phyloP scores from a whole-genome alignment of 2,888 invertebrate species.

The Andricus quercusramuli region DNA sequence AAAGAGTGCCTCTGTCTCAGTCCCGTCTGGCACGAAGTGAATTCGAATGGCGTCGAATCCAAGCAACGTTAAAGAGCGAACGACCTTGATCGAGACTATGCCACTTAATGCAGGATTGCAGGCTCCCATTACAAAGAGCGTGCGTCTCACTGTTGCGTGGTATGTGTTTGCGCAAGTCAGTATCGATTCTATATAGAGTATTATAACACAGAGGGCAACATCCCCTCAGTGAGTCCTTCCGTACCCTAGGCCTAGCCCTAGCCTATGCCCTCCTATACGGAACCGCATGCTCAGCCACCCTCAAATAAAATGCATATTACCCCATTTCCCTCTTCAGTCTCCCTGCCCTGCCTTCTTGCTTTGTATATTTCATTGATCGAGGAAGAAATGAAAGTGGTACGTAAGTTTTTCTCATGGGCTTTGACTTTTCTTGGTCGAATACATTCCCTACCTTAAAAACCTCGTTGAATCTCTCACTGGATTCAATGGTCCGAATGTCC shows the following conservation, averaged over 20 bases:
- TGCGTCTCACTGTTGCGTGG: constrained; percentile 42
- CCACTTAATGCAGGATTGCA: constrained; percentile 41
- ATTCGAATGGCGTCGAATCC: constrained; percentile 59
- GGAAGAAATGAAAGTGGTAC: not conserved
- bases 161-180: constrained; percentile 39
- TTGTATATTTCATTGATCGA: constrained; percentile 26
- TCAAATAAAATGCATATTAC: constrained; percentile 42
- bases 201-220: not conserved
- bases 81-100: constrained; percentile 62
- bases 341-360: not conserved
- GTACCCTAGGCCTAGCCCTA: too few species aligned
- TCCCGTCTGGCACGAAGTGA: constrained; percentile 47
- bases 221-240: constrained; percentile 47
- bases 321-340: constrained; percentile 11
- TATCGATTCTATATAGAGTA: constrained; percentile 49
- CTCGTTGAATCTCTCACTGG: not conserved
- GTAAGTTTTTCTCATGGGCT: not conserved
- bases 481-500: constrained; percentile 15
- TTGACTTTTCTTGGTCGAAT: not conserved
- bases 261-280: not conserved
- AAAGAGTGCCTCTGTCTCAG: not conserved
- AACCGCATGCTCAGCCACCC: constrained; percentile 39
- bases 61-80: constrained; percentile 56
- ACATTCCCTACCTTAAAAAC: not conserved
- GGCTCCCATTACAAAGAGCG: constrained; percentile 32